Percentiles rank a stretch among this genome's conserved stretches.
These are phyloP conservation scores for Gambusia affinis DNA, from an alignment of 2,113 vertebrate species.

Conservation along the genomic window DNA sequence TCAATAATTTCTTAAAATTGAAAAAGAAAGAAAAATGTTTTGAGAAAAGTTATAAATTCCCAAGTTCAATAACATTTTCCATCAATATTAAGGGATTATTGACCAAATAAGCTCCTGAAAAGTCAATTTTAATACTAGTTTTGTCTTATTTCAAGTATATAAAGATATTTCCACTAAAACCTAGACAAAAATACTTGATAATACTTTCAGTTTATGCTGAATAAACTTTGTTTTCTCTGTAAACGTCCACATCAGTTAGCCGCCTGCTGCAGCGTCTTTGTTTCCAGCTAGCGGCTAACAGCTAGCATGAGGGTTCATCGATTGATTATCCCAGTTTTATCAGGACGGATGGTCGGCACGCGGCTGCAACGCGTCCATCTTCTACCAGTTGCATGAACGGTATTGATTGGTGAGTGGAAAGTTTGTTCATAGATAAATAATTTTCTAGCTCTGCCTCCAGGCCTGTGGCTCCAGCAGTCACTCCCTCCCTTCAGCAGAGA, in stretches of 20 bases:
- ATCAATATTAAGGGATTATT: too few species aligned
- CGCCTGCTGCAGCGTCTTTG: conserved; percentile 3
- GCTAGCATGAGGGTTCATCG: background rate
- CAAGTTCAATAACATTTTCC: too few species aligned
- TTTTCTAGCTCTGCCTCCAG: background rate
- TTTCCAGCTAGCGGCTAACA: conserved; percentile 14
- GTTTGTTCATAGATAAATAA: background rate
- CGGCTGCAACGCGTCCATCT: conserved; percentile 1
- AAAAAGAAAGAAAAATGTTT: too few species aligned
- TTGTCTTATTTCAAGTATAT: too few species aligned
- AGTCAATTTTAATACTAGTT: too few species aligned
- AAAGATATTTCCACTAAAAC: too few species aligned
- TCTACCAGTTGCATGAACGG: background rate
- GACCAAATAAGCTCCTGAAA: too few species aligned
- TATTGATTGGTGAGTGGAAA: conserved; percentile 6
- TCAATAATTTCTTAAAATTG: too few species aligned
- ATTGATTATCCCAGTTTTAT: background rate
- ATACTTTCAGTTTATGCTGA: too few species aligned
- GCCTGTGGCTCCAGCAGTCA: conserved; percentile 1
- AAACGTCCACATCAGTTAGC: conserved; percentile 40
- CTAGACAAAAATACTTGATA: too few species aligned
- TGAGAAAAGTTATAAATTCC: too few species aligned
- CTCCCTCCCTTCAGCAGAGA: conserved; percentile 19
- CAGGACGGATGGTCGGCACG: conserved; percentile 1
- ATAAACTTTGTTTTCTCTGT: conserved; percentile 25